Evolutionary conservation across 2,797 vertebrate species (phyloP), one percentile per base, ranked within the genome.

Genomic region (Catharus ustulatus): DNA sequence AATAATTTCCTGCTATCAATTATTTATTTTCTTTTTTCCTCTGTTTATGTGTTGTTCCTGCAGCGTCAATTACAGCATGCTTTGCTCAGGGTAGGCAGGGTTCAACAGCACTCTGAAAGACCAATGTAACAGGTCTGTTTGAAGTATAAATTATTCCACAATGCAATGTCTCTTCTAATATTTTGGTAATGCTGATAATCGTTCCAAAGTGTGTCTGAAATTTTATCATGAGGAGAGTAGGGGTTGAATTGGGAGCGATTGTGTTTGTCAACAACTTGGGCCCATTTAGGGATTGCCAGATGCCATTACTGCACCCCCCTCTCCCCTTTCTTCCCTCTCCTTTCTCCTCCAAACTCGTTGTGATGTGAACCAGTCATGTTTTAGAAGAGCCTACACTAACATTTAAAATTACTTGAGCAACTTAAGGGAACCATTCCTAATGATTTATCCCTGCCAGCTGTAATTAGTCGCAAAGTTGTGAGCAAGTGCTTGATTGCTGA

Each of bases 251-350:
- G 5, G 4, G 11, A 64, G 3, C 0, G 1, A 67, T 71, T 83
- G 16, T 12, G 1, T 68, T 72, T 83, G 16, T 12, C 45, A 29
- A 32, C 5, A 40, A 3, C 22, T 40, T 69, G 54, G 8, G 34
- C 3, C 8, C 5, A 21, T 30, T 62, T 58, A 42, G 8, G 15
- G 22, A 38, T 38, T 46, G n/a, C 1, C n/a, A 55, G 11, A 6
- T 63, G 34, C 17, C 11, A 9, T 14, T 63, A 26, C 6, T 2
- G 2, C 0, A 0, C 20, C 30, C 1, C 3, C 8, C 3, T 46
- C 26, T 59, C 9, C 7, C 2, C 1, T 58, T 66, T 34, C 19
- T 61, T 57, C 15, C 10, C 10, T n/a, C 32, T 45, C 7, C 7
- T 59, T 89, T 90, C 57, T 34, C 32, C 34, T 59, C 36, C 38